Conservation (phyloP, 2,888 invertebrate species). For the Coecobrya sp. region DNA sequence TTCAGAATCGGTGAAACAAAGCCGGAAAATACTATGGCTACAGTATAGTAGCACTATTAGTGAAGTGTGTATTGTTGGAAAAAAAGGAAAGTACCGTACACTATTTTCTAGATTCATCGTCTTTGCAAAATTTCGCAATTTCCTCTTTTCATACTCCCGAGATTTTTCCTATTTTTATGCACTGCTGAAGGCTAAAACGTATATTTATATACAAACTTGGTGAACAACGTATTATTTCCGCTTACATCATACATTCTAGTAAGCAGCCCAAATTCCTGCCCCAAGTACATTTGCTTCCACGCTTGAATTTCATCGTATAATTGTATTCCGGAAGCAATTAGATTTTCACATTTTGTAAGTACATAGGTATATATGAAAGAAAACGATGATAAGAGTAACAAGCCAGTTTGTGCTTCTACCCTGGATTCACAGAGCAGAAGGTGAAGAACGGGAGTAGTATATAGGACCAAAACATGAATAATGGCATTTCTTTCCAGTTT, state of each 20-base stretch:
- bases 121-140: neutral
- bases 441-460: neutral
- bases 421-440: neutral
- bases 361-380: neutral
- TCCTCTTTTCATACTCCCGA: neutral
- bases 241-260: too few relatives aligned
- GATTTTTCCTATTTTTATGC: neutral
- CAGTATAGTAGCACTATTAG: too few relatives aligned
- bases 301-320: neutral
- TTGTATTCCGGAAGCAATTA: slow-evolving; percentile 64
- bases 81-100: too few relatives aligned
- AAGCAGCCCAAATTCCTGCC: too few relatives aligned
- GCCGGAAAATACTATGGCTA: too few relatives aligned
- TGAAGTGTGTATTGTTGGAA: too few relatives aligned
- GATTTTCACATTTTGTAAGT: slow-evolving; percentile 20
- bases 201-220: neutral
- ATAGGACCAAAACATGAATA: slow-evolving; percentile 30
- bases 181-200: neutral
- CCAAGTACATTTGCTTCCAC: neutral
- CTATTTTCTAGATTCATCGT: neutral
- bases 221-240: too few relatives aligned
- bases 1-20: neutral
- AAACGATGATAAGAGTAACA: neutral
- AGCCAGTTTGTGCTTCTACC: neutral
- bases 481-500: neutral